Evolutionary conservation across 2,797 vertebrate species (phyloP), one percentile per base, ranked within the genome.

Genomic region (Lycodopsis pacificus): DNA sequence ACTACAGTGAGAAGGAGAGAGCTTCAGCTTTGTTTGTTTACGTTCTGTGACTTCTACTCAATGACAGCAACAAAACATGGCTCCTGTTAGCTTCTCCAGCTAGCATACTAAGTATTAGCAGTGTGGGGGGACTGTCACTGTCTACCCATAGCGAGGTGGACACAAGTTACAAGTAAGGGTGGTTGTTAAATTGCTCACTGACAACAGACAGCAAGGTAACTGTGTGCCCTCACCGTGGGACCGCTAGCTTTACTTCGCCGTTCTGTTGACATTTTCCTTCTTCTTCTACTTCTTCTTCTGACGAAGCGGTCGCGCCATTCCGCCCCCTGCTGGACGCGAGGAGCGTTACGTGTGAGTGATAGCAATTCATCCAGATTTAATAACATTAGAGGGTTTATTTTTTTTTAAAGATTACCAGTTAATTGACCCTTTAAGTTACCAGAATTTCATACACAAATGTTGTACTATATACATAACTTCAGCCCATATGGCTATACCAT

Each of bases 31-130:
- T 48, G 64, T 54, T 72, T 40, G 4, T 11, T 48, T 6, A 53
- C n/a, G 34, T 38, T 36, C 2, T 59, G 42, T 57, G 67, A 76
- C 65, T 64, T 59, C 51, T 42, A 20, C 30, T 70, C 53, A 79
- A 38, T 59, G 54, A 56, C 68, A 69, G 34, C 34, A 42, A 27
- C 57, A 27, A 6, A 76, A 62, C 67, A 72, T 65, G 56, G 62
- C 75, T 58, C 32, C 57, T 12, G 20, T 69, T 63, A 70, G 65
- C 66, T 71, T 1, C 51, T 53, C 34, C 4, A 7, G 46, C 25
- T 71, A 58, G 58, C 44, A 48, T 5, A 11, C 4, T 11, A 4
- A 40, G 3, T 3, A 6, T 32, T 48, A 56, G n/a, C 58, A 11
- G 14, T n/a, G 2, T 3, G 5, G 4, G 5, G 3, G 0, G 3